Percentiles rank a stretch among this genome's conserved stretches.
These are phyloP conservation scores for Malurus alboscapulatus DNA, from an alignment of 2,113 vertebrate species.

Conservation along the genomic window DNA sequence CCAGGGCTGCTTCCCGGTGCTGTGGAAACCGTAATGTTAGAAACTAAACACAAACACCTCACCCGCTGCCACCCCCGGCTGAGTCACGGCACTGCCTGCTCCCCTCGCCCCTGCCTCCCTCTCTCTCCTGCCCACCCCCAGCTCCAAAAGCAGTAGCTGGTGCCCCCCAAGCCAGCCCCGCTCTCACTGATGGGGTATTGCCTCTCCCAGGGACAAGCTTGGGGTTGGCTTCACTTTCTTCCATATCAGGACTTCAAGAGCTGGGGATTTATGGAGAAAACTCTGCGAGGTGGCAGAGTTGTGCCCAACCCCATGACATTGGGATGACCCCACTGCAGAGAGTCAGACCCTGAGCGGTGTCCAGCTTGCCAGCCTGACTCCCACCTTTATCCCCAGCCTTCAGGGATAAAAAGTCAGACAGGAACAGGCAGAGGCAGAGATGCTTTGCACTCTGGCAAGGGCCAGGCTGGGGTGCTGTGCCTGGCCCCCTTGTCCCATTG, in stretches of 20 bases:
- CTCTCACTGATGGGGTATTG: not conserved
- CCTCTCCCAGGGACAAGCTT: not conserved
- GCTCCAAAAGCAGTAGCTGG: not conserved
- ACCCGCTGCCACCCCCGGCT: slow-evolving; percentile 24
- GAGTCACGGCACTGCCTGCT: slow-evolving; percentile 16
- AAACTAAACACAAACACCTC: slow-evolving; percentile 59
- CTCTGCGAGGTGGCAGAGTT: not conserved
- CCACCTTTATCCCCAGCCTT: not conserved
- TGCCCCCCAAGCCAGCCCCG: not conserved
- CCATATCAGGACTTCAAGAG: not conserved
- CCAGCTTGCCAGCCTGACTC: not conserved
- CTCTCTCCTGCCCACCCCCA: not conserved
- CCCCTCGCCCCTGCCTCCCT: not conserved
- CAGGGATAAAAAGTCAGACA: not conserved
- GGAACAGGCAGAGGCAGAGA: not conserved
- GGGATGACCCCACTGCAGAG: fast-evolving
- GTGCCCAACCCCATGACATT: fast-evolving
- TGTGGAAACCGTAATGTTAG: slow-evolving; percentile 55
- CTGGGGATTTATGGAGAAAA: not conserved
- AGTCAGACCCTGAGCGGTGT: fast-evolving
- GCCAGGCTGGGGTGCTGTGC: not conserved
- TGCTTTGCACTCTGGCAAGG: fast-evolving
- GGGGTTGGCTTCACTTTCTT: not conserved
- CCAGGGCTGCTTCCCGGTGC: not conserved
- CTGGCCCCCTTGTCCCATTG: fast-evolving